Base-by-base conservation (phyloP, 2,888 invertebrate species). In the Zaprionus obscuricornis region DNA sequence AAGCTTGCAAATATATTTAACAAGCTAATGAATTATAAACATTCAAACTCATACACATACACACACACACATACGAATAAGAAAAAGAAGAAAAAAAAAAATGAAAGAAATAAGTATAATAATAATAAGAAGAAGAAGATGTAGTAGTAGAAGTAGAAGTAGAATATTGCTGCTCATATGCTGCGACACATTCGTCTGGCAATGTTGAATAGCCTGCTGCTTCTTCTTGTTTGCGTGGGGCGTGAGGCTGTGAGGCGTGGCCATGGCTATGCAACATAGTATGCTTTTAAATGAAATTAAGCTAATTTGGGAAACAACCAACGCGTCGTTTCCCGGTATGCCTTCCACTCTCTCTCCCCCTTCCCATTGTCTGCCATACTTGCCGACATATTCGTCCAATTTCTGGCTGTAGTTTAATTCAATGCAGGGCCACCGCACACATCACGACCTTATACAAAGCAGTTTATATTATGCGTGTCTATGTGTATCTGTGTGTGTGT, bases 251-350 rank as follows among this genome's bases (percentile, higher is more conserved):
- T 13, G 51, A 20, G 24, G 16, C 10, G 33, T 52, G 37, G 36
- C 31, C 34, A 14, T 51, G 33, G 14, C 14, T 49, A 55, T 36
- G 52, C 58, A 65, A 40, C 57, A 39, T 57, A 68, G 54, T 58
- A 67, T 78, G 72, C 74, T 85, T 81, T 82, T 72, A 74, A 85
- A 85, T 82, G 72, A 82, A 81, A 82, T 81, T 74, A 81, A 85
- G 81, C 85, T 81, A 84, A 81, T 84, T 81, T 85, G 58, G 77
- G 66, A 62, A 67, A 63, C 77, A 72, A 66, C 54, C 67, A 74
- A 65, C 72, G 75, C 65, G 72, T 74, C 58, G 51, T 56, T n/a
- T n/a, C n/a, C n/a, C n/a, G n/a, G n/a, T n/a, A n/a, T n/a, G n/a
- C n/a, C n/a, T n/a, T n/a, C n/a, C n/a, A n/a, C n/a, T n/a, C n/a